Conservation (phyloP, 2,113 vertebrate genomes). For the Elgaria multicarinata region DNA sequence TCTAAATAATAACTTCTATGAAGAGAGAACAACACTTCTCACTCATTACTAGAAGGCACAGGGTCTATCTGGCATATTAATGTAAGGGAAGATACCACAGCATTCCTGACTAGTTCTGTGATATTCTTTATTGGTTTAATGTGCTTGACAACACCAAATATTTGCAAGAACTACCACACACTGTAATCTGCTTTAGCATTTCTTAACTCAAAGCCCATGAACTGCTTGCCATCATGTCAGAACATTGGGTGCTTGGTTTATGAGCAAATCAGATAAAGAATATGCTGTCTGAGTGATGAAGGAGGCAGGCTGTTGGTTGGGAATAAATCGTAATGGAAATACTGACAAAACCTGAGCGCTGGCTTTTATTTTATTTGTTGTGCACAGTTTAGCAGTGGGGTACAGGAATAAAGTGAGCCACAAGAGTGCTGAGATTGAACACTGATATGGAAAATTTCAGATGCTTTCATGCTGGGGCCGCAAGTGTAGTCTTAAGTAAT, state of each 20-base stretch:
- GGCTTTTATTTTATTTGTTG: not conserved
- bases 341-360: not conserved
- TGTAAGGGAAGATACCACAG: not conserved
- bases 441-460: not conserved
- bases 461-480: not conserved
- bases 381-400: not conserved
- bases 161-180: not conserved
- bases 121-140: not conserved
- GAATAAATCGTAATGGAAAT: conserved; percentile 18
- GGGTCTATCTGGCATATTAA: not conserved
- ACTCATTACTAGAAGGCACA: not conserved
- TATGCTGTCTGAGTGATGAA: not conserved
- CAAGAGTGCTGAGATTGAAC: conserved; percentile 6
- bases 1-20: not conserved
- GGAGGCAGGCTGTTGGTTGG: not conserved
- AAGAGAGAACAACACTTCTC: not conserved
- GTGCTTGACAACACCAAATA: not conserved
- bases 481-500: not conserved
- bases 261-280: not conserved
- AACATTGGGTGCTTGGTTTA: not conserved
- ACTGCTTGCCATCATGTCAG: not conserved
- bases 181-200: not conserved
- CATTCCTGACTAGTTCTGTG: not conserved
- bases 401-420: not conserved
- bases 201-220: not conserved